These are phyloP conservation scores for Myrmophylax atrothorax DNA, from an alignment of 2,113 vertebrate genomes.

Conservation along the genomic window DNA sequence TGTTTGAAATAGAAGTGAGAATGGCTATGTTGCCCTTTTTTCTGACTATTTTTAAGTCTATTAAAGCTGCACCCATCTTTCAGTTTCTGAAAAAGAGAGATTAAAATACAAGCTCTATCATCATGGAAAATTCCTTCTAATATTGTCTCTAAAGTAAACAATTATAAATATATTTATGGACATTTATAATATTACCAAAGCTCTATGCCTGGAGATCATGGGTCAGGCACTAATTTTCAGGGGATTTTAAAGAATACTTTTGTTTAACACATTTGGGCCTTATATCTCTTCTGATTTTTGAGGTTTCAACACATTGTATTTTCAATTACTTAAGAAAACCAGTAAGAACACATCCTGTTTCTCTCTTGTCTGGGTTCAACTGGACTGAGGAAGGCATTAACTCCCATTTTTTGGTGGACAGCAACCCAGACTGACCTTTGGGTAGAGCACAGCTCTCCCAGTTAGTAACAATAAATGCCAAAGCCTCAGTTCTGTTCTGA, in stretches of 20 bases:
- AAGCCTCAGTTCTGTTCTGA: neutral
- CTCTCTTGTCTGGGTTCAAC: neutral
- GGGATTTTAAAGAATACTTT: neutral
- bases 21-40: neutral
- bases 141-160: neutral
- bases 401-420: neutral
- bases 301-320: neutral
- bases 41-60: neutral
- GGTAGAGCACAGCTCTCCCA: neutral
- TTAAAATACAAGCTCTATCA: neutral
- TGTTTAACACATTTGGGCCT: neutral
- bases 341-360: neutral
- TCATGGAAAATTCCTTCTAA: neutral
- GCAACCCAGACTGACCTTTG: neutral
- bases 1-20: neutral
- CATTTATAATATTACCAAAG: neutral
- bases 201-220: neutral
- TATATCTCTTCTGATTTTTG: neutral
- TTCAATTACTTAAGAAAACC: neutral
- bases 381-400: accelerated
- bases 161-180: neutral
- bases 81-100: neutral
- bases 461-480: neutral
- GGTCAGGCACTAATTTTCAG: neutral
- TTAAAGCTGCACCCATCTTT: neutral